Percentiles rank a stretch among this genome's conserved stretches.
Evolutionary conservation across 2,888 invertebrate species (phyloP).

Genomic region (Adelphocoris suturalis): DNA sequence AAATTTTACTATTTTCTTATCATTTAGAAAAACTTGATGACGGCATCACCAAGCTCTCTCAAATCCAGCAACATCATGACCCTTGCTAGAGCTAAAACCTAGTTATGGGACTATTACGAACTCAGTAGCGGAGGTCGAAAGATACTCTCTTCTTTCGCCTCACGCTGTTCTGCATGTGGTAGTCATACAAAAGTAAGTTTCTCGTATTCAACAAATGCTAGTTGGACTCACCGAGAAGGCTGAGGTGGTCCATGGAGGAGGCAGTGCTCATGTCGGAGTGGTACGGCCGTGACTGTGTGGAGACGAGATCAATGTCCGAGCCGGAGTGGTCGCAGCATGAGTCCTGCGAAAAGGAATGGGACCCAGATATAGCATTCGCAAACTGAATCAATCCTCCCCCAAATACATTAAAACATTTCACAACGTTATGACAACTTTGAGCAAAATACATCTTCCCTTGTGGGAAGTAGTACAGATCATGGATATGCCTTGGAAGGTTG

Average conservation of each 20-base stretch:
- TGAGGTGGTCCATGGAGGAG: slow-evolving; percentile 72
- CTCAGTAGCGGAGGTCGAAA: slow-evolving; percentile 67
- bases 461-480: no score
- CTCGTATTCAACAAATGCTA: slow-evolving; percentile 72
- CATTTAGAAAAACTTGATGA: background rate
- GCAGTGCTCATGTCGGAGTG: slow-evolving; percentile 72
- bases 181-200: slow-evolving; percentile 71
- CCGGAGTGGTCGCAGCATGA: slow-evolving; percentile 71
- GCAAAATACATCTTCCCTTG: no score
- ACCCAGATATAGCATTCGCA: no score
- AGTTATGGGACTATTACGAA: slow-evolving; percentile 64
- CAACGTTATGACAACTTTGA: no score
- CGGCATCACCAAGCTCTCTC: background rate
- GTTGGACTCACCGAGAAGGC: slow-evolving; percentile 72
- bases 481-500: no score
- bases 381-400: no score
- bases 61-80: background rate
- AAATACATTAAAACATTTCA: no score
- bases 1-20: background rate
- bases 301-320: slow-evolving; percentile 72
- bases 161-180: slow-evolving; percentile 67
- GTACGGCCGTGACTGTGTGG: slow-evolving; percentile 68
- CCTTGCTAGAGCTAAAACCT: slow-evolving; percentile 48
- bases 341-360: background rate
- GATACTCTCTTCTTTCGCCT: slow-evolving; percentile 69